phyloP scores from a whole-genome alignment of 2,113 vertebrate genomes.

The Sinocyclocheilus maitianheensis region DNA sequence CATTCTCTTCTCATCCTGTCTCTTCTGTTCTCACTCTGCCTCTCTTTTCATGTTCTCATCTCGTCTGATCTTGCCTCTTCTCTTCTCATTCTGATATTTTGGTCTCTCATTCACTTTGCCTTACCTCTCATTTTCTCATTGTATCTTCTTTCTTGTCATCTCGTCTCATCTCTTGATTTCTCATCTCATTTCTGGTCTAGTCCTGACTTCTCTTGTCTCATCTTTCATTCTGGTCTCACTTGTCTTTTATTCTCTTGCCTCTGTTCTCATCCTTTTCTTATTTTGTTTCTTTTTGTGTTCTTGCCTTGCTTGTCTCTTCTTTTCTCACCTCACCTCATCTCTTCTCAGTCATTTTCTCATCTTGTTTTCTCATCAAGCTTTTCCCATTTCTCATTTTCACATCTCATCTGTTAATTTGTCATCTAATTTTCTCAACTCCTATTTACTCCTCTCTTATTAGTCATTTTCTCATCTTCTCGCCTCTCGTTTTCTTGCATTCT shows the following conservation, averaged over 20 bases:
- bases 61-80: background rate
- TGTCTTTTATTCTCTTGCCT: background rate
- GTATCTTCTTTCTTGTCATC: background rate
- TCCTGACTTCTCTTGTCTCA: background rate
- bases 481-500: background rate
- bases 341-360: background rate
- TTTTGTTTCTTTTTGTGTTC: too few relatives aligned
- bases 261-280: too few relatives aligned
- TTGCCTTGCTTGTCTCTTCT: background rate
- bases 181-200: background rate
- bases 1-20: background rate
- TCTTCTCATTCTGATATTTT: conserved; percentile 39
- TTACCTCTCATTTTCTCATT: background rate
- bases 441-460: background rate
- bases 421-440: conserved; percentile 41
- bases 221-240: background rate
- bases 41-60: background rate
- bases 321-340: background rate
- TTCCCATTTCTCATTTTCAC: background rate
- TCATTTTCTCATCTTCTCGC: background rate
- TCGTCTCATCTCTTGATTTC: background rate
- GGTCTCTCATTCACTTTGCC: background rate
- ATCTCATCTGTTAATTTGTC: background rate
- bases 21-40: background rate
- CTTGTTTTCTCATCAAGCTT: background rate